Conservation (phyloP, 2,113 vertebrate genomes). For the Microtus pennsylvanicus region DNA sequence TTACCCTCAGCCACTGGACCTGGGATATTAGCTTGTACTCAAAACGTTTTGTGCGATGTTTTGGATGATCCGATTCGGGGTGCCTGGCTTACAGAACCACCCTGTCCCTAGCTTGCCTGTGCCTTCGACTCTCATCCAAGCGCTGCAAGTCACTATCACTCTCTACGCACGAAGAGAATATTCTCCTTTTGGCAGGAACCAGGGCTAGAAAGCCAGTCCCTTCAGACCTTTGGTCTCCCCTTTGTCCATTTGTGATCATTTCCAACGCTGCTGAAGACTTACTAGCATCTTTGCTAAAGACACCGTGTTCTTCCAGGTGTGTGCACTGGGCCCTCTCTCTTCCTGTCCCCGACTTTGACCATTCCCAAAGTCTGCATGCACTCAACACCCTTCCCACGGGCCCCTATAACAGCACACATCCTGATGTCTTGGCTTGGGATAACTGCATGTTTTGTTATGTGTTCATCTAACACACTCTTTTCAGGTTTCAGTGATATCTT, state of each 20-base stretch:
- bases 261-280: neutral
- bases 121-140: neutral
- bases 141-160: neutral
- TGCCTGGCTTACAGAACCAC: neutral
- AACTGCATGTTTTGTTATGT: neutral
- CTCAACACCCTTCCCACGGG: neutral
- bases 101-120: neutral
- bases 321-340: neutral
- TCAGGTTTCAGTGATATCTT: neutral
- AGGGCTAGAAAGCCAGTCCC: neutral
- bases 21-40: neutral
- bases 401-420: neutral
- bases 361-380: neutral
- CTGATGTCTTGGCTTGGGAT: neutral
- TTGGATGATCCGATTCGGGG: neutral
- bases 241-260: neutral
- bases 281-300: neutral
- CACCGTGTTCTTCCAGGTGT: rapidly evolving
- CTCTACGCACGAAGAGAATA: neutral
- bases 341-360: neutral
- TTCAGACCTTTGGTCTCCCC: neutral
- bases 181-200: neutral
- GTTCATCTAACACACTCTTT: neutral
- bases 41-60: neutral
- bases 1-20: neutral